A percentile compares a stretch with the other conserved stretches of the same genome.
Evolutionary conservation across 2,888 invertebrate genomes (phyloP).

Genomic region (Drosophila prostipennis): DNA sequence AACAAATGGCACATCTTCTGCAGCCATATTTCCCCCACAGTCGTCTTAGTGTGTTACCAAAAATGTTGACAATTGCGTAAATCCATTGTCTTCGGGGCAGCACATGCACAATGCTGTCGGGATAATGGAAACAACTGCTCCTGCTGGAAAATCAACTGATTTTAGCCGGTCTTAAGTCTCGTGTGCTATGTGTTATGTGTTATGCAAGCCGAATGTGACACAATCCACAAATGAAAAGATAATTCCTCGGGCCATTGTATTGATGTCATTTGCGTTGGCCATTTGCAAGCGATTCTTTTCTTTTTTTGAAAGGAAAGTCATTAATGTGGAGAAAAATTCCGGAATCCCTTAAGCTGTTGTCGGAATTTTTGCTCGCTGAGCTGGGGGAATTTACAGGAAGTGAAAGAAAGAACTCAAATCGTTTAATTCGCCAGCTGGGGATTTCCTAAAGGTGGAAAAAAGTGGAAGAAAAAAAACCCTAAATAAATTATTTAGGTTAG

Average conservation of each 20-base stretch:
- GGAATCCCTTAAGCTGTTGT: slow-evolving; percentile 26
- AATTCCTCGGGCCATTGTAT: slow-evolving; percentile 31
- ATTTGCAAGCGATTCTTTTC: slow-evolving; percentile 16
- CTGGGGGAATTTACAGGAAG: slow-evolving; percentile 22
- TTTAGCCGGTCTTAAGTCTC: slow-evolving; percentile 25
- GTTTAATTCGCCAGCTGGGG: neutral
- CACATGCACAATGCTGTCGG: slow-evolving; percentile 8
- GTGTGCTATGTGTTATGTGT: too few relatives aligned
- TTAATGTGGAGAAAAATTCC: slow-evolving; percentile 34
- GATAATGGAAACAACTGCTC: slow-evolving; percentile 42
- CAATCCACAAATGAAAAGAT: slow-evolving; percentile 26
- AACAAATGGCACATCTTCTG: neutral
- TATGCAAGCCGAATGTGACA: slow-evolving; percentile 33
- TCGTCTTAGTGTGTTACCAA: neutral
- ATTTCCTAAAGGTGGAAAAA: neutral
- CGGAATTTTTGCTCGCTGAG: slow-evolving; percentile 23
- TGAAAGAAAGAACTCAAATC: neutral
- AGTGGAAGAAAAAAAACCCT: too few relatives aligned
- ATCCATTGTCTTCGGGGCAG: slow-evolving; percentile 40
- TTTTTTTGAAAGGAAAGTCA: slow-evolving; percentile 18
- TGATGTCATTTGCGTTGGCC: slow-evolving; percentile 42
- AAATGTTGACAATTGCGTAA: slow-evolving; percentile 47
- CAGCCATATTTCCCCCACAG: neutral
- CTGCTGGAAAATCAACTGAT: slow-evolving; percentile 18
- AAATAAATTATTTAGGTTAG: neutral